These are phyloP conservation scores for Arctocebus calabarensis DNA, from an alignment of 2,797 vertebrate species.

Conservation along the genomic window DNA sequence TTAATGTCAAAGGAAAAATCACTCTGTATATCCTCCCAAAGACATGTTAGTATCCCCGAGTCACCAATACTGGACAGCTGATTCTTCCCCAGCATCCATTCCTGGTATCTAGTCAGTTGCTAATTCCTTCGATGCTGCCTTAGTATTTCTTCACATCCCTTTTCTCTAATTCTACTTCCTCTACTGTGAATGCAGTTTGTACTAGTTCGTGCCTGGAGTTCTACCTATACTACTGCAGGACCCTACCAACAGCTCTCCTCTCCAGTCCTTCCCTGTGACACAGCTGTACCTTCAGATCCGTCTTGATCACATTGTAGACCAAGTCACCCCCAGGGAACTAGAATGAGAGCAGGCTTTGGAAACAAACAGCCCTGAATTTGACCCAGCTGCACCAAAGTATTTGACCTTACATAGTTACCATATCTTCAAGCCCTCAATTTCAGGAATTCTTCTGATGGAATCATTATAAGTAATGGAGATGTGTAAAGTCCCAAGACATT, in stretches of 20 bases:
- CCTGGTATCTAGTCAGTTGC: not conserved
- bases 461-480: not conserved
- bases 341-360: not conserved
- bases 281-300: not conserved
- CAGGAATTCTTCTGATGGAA: conserved; percentile 7
- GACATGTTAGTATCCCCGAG: not conserved
- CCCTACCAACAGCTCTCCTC: not conserved
- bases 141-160: not conserved
- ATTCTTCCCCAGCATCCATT: not conserved
- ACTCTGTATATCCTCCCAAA: not conserved
- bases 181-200: not conserved
- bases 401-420: not conserved
- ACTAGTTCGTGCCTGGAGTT: not conserved
- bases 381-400: not conserved
- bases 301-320: not conserved
- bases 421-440: not conserved
- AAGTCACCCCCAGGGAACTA: too few relatives aligned
- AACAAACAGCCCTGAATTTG: not conserved
- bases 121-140: not conserved
- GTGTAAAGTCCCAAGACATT: not conserved
- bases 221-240: not conserved
- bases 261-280: not conserved
- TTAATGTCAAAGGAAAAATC: not conserved
- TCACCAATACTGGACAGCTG: not conserved
- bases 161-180: not conserved